These are phyloP conservation scores for Melozone crissalis DNA, from an alignment of 2,113 vertebrate species.

Conservation along the genomic window DNA sequence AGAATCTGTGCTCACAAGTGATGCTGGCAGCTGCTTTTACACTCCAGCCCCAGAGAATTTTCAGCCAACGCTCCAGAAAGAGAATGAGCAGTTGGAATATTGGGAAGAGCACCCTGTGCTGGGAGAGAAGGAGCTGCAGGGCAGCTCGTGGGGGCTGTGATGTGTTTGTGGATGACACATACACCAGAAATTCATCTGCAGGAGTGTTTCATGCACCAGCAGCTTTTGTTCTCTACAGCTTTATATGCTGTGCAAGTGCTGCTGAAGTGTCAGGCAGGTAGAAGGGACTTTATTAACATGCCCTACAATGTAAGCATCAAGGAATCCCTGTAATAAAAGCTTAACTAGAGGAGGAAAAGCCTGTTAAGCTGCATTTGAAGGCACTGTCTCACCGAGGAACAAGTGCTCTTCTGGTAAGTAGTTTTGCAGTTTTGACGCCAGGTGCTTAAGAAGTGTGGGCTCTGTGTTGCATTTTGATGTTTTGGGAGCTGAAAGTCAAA, in stretches of 20 bases:
- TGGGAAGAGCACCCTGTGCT: not conserved
- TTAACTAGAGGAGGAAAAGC: constrained; percentile 34
- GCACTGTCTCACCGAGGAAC: not conserved
- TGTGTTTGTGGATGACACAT: not conserved
- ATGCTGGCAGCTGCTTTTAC: not conserved
- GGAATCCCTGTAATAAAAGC: constrained; percentile 35
- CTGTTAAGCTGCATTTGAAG: constrained; percentile 39
- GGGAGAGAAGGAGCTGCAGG: not conserved
- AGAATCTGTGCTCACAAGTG: not conserved
- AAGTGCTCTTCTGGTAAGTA: not conserved
- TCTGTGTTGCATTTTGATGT: not conserved
- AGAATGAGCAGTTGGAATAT: not conserved
- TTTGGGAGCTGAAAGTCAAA: not conserved
- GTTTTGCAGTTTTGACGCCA: not conserved
- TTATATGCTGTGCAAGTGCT: not conserved
- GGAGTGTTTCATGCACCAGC: not conserved
- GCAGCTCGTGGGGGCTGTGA: not conserved
- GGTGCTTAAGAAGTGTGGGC: not conserved
- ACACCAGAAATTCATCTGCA: not conserved
- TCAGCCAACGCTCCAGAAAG: not conserved
- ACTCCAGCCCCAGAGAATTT: not conserved
- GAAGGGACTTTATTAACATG: constrained; percentile 1
- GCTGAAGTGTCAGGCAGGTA: not conserved
- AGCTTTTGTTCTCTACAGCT: constrained; percentile 6
- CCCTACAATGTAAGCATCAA: not conserved